Evolutionary conservation across 2,797 vertebrate species (phyloP).

Genomic region (Meda fulgida): DNA sequence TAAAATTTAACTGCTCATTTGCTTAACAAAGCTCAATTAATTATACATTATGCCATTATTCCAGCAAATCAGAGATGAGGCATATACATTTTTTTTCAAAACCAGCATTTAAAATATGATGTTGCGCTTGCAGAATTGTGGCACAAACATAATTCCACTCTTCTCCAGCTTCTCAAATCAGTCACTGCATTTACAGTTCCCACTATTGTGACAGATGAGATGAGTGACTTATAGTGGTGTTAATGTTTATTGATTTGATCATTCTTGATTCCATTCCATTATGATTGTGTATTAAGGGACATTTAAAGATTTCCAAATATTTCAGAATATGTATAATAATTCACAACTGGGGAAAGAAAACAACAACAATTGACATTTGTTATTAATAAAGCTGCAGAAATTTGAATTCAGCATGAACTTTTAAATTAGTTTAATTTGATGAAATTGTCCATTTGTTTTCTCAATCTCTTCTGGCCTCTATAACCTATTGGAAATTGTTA

Average conservation of each 20-base stretch:
- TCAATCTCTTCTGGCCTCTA: neutral
- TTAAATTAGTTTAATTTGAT: neutral
- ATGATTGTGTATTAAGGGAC: too few species aligned
- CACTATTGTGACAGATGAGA: neutral
- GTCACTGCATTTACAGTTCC: neutral
- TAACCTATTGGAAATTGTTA: neutral
- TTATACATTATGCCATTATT: neutral
- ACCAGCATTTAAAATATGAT: neutral
- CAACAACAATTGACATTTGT: neutral
- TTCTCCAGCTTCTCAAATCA: neutral
- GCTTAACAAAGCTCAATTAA: too few species aligned
- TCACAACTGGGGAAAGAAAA: neutral
- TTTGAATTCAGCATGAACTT: neutral
- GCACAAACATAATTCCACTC: neutral
- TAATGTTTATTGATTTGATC: neutral
- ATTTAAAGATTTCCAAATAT: neutral
- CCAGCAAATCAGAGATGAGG: neutral
- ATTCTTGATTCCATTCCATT: too few species aligned
- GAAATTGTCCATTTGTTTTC: neutral
- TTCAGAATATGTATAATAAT: neutral
- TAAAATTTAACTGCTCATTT: neutral
- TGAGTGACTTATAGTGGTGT: neutral
- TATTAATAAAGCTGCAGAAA: neutral
- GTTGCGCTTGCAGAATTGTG: neutral
- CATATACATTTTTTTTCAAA: neutral